phyloP scores from a whole-genome alignment of 2,113 vertebrate genomes.

The Callorhinus ursinus region DNA sequence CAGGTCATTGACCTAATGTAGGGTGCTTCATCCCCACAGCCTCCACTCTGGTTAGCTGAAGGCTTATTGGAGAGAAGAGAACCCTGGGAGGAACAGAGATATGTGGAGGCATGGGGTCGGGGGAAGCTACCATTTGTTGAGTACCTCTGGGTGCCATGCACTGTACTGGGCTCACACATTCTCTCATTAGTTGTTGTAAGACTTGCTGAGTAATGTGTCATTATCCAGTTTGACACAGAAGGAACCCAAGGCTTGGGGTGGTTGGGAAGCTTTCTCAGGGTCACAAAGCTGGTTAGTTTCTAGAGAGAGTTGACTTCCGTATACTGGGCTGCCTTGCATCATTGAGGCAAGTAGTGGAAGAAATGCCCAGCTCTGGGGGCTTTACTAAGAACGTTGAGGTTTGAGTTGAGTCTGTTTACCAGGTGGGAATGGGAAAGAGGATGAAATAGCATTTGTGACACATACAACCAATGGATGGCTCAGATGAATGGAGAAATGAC shows the following conservation, averaged over 20 bases:
- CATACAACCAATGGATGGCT: neutral
- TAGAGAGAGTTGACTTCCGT: neutral
- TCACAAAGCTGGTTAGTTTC: neutral
- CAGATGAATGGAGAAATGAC: accelerated
- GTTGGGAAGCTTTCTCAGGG: neutral
- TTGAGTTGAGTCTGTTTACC: neutral
- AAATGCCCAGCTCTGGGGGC: no score
- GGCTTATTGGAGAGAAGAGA: neutral
- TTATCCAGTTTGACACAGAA: neutral
- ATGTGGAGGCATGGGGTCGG: neutral
- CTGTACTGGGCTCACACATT: neutral
- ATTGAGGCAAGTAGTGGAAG: neutral
- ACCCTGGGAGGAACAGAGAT: no score
- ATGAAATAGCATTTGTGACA: neutral
- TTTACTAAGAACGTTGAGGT: neutral
- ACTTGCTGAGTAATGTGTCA: neutral
- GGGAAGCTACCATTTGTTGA: neutral
- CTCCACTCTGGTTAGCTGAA: neutral
- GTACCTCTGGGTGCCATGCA: accelerated
- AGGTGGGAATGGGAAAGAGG: no score
- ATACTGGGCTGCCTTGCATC: neutral
- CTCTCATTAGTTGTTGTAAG: neutral
- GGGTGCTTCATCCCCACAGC: accelerated
- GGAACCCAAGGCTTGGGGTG: neutral
- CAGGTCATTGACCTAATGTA: accelerated